Evolutionary conservation across 2,113 vertebrate species (phyloP).

Genomic region (Vulpes ferrilata): DNA sequence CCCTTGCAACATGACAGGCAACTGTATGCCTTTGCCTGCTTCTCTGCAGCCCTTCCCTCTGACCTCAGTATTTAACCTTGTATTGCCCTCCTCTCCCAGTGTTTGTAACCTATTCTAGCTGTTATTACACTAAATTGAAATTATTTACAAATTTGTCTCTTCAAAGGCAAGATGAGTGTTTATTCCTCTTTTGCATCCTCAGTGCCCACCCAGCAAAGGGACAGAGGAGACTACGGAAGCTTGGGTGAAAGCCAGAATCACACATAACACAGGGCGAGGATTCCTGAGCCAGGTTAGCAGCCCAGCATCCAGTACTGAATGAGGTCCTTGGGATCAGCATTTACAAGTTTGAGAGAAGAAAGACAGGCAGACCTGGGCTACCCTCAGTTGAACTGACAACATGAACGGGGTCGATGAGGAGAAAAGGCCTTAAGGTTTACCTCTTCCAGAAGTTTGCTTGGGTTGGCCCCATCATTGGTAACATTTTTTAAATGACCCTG

Average conservation of each 20-base stretch:
- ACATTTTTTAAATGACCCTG: neutral
- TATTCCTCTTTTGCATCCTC: neutral
- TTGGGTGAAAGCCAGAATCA: neutral
- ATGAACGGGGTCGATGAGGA: neutral
- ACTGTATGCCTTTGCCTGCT: neutral
- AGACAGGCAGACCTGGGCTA: neutral
- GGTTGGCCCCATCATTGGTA: neutral
- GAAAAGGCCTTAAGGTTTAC: neutral
- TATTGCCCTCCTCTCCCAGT: neutral
- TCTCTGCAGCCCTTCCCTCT: neutral
- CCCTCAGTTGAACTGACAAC: neutral
- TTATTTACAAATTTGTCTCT: slow-evolving; percentile 35
- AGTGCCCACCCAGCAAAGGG: neutral
- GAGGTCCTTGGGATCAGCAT: neutral
- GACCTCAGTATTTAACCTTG: neutral
- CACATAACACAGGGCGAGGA: neutral
- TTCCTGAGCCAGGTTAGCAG: neutral
- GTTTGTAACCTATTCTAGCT: neutral
- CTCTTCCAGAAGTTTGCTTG: neutral
- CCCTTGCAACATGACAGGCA: neutral
- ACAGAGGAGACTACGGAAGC: neutral
- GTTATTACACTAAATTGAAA: neutral
- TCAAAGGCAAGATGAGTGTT: neutral
- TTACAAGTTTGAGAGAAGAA: neutral
- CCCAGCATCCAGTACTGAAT: neutral